Evolutionary conservation across 2,797 vertebrate genomes (phyloP).

Genomic region (Huso huso): DNA sequence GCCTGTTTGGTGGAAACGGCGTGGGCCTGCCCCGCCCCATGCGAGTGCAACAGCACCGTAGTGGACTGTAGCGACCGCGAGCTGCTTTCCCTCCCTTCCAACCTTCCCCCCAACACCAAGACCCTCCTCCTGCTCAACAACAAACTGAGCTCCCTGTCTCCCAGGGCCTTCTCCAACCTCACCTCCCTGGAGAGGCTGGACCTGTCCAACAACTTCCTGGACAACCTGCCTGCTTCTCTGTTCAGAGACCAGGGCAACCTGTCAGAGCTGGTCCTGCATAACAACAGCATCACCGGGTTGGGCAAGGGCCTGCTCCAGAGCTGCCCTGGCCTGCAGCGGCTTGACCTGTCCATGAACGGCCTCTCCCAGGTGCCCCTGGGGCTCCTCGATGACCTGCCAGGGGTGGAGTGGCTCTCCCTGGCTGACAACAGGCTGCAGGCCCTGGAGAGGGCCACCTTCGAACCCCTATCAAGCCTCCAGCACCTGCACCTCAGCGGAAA

Average conservation of each 20-base stretch:
- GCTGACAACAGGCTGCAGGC: conserved; percentile 84
- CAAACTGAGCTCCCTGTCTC: conserved; percentile 74
- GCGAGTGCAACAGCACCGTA: conserved; percentile 68
- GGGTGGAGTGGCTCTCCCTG: conserved; percentile 82
- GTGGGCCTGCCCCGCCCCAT: conserved; percentile 75
- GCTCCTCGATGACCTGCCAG: conserved; percentile 75
- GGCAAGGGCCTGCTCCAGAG: conserved; percentile 80
- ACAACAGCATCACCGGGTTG: conserved; percentile 87
- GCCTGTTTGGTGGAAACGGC: conserved; percentile 51
- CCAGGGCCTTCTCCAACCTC: conserved; percentile 78
- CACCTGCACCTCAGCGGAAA: conserved; percentile 87
- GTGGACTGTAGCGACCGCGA: conserved; percentile 85
- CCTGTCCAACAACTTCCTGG: conserved; percentile 94
- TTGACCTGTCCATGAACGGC: conserved; percentile 91
- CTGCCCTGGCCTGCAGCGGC: conserved; percentile 65
- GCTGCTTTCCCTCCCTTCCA: conserved; percentile 72
- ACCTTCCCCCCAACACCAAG: conserved; percentile 75
- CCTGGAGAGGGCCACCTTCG: conserved; percentile 87
- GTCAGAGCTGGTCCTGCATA: conserved; percentile 80
- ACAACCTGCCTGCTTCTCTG: conserved; percentile 79
- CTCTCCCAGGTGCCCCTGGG: conserved; percentile 79
- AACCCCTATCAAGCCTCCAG: conserved; percentile 82
- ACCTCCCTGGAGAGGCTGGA: conserved; percentile 85
- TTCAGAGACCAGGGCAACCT: conserved; percentile 84
- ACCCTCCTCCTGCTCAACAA: conserved; percentile 90